phyloP scores from a whole-genome alignment of 2,888 invertebrate species.

The Dasypolia templi region DNA sequence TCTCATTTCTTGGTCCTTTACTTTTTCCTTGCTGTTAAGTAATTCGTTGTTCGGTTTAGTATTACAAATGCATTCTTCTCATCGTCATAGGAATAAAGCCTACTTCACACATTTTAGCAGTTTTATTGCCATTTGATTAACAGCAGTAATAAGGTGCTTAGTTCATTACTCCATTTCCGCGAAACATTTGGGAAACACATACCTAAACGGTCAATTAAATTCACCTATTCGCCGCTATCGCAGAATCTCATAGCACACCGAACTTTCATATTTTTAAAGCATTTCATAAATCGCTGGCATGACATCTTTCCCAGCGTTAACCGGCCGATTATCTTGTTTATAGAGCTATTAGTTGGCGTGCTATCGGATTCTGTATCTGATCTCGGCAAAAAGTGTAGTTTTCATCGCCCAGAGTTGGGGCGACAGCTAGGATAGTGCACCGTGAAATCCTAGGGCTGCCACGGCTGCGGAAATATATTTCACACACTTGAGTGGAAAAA shows the following conservation, averaged over 20 bases:
- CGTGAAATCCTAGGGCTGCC: slow-evolving; percentile 71
- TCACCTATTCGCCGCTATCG: slow-evolving; percentile 63
- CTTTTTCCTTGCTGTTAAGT: slow-evolving; percentile 53
- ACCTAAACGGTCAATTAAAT: slow-evolving; percentile 41
- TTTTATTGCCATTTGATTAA: slow-evolving; percentile 17
- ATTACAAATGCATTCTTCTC: background rate
- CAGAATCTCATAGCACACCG: slow-evolving; percentile 52
- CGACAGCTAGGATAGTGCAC: slow-evolving; percentile 63
- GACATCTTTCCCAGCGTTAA: slow-evolving; percentile 81
- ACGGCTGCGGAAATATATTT: background rate
- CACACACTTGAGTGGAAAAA: too few relatives aligned
- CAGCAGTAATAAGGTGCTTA: background rate
- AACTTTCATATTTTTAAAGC: slow-evolving; percentile 70
- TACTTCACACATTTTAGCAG: slow-evolving; percentile 6
- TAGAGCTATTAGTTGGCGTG: slow-evolving; percentile 87
- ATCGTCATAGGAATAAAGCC: background rate
- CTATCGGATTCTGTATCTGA: slow-evolving; percentile 85
- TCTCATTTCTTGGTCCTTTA: slow-evolving; percentile 55
- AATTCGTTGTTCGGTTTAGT: background rate
- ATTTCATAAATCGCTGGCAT: slow-evolving; percentile 71
- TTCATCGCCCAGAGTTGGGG: slow-evolving; percentile 78
- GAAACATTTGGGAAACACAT: slow-evolving; percentile 42
- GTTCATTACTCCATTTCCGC: slow-evolving; percentile 36
- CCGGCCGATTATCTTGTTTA: slow-evolving; percentile 88
- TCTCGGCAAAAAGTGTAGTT: slow-evolving; percentile 86